Evolutionary conservation across 2,797 vertebrate species (phyloP).

Genomic region (Lagorchestes hirsutus): DNA sequence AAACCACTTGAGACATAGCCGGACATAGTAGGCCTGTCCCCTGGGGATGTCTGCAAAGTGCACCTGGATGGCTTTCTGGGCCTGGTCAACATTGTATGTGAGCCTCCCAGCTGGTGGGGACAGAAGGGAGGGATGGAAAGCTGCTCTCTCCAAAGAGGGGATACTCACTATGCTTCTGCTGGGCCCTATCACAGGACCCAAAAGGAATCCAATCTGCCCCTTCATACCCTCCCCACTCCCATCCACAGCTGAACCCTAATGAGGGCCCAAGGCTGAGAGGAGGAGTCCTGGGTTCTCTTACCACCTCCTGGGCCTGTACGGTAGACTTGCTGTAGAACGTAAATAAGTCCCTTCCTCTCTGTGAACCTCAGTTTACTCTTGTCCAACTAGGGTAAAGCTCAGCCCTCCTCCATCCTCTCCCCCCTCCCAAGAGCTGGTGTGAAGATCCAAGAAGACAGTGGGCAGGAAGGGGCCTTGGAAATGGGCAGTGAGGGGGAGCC

Average conservation of each 20-base stretch:
- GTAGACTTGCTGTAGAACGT: background rate
- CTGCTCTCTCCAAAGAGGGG: background rate
- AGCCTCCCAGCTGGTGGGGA: constrained; percentile 86
- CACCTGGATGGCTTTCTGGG: constrained; percentile 87
- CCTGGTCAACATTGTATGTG: constrained; percentile 85
- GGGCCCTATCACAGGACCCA: background rate
- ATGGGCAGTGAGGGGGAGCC: background rate
- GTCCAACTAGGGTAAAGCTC: too few species aligned
- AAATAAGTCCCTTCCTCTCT: background rate
- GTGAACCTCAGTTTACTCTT: background rate
- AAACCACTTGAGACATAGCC: constrained; percentile 90
- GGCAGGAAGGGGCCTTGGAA: background rate
- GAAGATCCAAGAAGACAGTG: background rate
- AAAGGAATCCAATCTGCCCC: background rate
- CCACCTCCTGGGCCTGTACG: background rate
- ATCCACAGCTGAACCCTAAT: background rate
- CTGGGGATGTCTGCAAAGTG: constrained; percentile 85
- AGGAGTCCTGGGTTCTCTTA: background rate
- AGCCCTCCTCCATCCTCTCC: too few species aligned
- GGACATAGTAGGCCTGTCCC: constrained; percentile 87
- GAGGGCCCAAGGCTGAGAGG: background rate
- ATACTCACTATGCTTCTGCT: background rate
- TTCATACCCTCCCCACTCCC: too few species aligned
- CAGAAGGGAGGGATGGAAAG: background rate
- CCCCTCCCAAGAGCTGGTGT: background rate